Base-by-base conservation (phyloP, 1,140 invertebrate species). In the Manduca sexta region DNA sequence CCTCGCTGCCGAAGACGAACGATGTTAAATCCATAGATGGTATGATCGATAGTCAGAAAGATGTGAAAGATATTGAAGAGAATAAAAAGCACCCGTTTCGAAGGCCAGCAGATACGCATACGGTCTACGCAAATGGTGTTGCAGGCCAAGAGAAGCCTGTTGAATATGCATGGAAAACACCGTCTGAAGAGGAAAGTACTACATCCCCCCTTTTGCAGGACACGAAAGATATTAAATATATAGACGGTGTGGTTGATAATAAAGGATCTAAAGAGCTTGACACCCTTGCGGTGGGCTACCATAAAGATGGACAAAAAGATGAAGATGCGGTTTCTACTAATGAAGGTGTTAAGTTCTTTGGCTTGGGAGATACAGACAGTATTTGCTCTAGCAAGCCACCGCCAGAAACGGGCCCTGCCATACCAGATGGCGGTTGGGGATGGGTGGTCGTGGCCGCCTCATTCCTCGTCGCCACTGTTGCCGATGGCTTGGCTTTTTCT, bases 401-500 rank as follows among this genome's bases (percentile, higher is more conserved):
- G 4, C 45, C 68, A 40, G 78, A 88, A 45, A 60, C 63, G 8
- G 58, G 84, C 17, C 87, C 89, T 0, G 89, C 90, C 42, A 88
- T 92, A 30, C 92, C 92, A 0, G 92, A 93, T 53, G 92, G 92
- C 11, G 91, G 91, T 33, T 95, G 91, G 91, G 95, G 96, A 1
- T 97, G 96, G 96, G 91, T 97, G 18, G 93, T 98, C 0, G 95
- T 97, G 0, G 81, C 92, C 2, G 90, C 95, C 0, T 95, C 95
- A 0, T 89, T 98, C 40, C 75, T 97, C 15, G 92, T 97, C 8
- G 95, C 95, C 26, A 91, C 97, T 63, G 93, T 98, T 3, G 94
- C 95, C 16, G 97, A 98, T 78, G 97, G 97, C 0, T 91, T 98
- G 2, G 95, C 94, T 10, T 97, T 97, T 71, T 96, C 95, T 0